Conservation (phyloP, 2,797 vertebrate genomes). For the Rhincodon typus region DNA sequence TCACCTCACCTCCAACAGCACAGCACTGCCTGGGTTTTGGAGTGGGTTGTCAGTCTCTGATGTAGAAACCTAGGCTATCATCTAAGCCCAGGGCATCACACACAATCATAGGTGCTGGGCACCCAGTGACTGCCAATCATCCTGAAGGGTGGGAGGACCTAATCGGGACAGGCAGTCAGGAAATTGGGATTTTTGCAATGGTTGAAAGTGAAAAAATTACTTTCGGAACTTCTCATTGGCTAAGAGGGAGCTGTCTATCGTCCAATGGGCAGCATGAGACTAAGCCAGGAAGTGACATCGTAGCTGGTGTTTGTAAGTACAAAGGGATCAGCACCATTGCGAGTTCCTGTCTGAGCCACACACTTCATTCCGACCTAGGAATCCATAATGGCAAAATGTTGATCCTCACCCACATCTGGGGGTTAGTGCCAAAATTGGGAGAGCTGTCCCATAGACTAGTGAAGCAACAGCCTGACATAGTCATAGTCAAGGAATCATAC, state of each 20-base stretch:
- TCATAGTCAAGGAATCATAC: too few species aligned
- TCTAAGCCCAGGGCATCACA: not conserved
- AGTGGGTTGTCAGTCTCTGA: not conserved
- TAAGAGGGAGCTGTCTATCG: not conserved
- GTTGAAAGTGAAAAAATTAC: not conserved
- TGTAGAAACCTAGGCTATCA: not conserved
- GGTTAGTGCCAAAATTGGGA: too few species aligned
- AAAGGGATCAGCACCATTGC: too few species aligned
- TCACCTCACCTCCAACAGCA: not conserved
- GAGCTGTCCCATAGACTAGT: too few species aligned
- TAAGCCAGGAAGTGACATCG: not conserved
- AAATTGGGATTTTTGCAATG: not conserved
- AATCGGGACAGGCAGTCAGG: not conserved
- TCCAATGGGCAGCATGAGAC: not conserved
- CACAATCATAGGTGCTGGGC: not conserved
- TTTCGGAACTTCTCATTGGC: not conserved
- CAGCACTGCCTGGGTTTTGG: too few species aligned
- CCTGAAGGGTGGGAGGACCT: not conserved
- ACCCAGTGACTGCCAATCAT: not conserved
- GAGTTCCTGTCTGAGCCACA: too few species aligned
- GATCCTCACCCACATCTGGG: too few species aligned
- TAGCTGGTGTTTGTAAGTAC: too few species aligned
- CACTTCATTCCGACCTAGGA: too few species aligned
- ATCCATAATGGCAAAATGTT: too few species aligned
- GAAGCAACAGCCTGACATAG: too few species aligned